Evolutionary conservation across 2,888 invertebrate genomes (phyloP).

Genomic region (Polydrusus pterygomalis): DNA sequence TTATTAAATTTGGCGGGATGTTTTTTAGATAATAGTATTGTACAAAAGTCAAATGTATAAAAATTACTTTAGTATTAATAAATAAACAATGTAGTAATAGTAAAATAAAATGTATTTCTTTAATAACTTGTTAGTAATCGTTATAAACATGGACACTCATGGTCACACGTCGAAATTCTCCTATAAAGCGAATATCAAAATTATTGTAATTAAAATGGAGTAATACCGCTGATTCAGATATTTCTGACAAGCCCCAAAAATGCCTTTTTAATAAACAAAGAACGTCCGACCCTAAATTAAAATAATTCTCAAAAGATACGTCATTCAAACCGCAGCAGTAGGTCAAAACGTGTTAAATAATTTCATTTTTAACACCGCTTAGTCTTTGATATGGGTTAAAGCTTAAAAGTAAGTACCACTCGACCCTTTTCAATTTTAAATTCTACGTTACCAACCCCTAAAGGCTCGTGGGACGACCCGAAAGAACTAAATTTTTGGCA

Average conservation of each 20-base stretch:
- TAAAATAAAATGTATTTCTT: too few species aligned
- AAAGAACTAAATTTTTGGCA: conserved; percentile 26
- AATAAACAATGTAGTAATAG: too few species aligned
- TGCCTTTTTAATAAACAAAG: conserved; percentile 1
- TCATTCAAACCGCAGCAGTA: conserved; percentile 21
- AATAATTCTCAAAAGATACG: conserved; percentile 25
- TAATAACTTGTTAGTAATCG: too few species aligned
- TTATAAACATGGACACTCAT: too few species aligned
- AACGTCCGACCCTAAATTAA: conserved; percentile 15
- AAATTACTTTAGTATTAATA: too few species aligned
- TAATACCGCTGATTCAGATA: background rate
- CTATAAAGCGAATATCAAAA: background rate
- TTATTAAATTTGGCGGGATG: too few species aligned
- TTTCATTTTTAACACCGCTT: conserved; percentile 30
- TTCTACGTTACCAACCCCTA: conserved; percentile 27
- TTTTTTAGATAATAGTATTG: too few species aligned
- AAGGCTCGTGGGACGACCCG: conserved; percentile 12
- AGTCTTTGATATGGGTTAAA: conserved; percentile 37
- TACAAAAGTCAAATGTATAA: too few species aligned
- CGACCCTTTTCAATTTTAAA: conserved; percentile 29
- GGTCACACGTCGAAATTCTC: too few species aligned
- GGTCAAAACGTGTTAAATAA: conserved; percentile 38
- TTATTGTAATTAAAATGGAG: background rate
- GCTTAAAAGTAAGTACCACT: conserved; percentile 29
- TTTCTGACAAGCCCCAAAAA: conserved; percentile 10